These are phyloP conservation scores for Yponomeuta plumbellus DNA, from an alignment of 2,888 invertebrate species.

Conservation along the genomic window DNA sequence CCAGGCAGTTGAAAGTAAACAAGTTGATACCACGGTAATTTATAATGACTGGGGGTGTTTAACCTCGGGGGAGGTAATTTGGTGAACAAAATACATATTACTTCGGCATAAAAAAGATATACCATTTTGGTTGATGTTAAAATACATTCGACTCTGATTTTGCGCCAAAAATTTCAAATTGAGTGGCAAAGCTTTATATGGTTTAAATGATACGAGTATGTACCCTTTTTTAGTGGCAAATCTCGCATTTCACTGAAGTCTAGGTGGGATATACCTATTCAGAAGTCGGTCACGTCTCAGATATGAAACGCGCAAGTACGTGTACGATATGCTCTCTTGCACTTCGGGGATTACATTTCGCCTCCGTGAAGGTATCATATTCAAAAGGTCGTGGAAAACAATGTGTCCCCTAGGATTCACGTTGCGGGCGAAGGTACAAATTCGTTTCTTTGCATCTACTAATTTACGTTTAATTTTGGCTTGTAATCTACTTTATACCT, in stretches of 20 bases:
- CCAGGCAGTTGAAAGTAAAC: too few relatives aligned
- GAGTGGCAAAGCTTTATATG: too few relatives aligned
- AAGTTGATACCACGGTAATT: too few relatives aligned
- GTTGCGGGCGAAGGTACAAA: constrained; percentile 20
- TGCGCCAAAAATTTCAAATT: too few relatives aligned
- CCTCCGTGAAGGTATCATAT: constrained; percentile 24
- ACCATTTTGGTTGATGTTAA: too few relatives aligned
- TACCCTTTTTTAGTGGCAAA: too few relatives aligned
- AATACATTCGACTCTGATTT: too few relatives aligned
- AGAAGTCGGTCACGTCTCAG: constrained; percentile 6
- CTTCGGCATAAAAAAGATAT: too few relatives aligned
- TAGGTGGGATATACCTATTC: background rate
- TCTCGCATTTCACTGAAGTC: background rate
- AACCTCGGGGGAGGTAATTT: too few relatives aligned
- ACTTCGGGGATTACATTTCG: constrained; percentile 29
- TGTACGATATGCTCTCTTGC: constrained; percentile 16
- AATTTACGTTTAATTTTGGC: background rate
- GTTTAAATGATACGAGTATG: too few relatives aligned
- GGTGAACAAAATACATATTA: too few relatives aligned
- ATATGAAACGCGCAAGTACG: constrained; percentile 14
- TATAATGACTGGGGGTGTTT: too few relatives aligned
- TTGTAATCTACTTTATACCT: background rate
- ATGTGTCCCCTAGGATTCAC: constrained; percentile 38
- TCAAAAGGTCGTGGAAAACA: constrained; percentile 32
- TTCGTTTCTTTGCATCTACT: background rate